These are phyloP conservation scores for Acronicta leporina DNA, from an alignment of 2,888 invertebrate species.

Conservation along the genomic window DNA sequence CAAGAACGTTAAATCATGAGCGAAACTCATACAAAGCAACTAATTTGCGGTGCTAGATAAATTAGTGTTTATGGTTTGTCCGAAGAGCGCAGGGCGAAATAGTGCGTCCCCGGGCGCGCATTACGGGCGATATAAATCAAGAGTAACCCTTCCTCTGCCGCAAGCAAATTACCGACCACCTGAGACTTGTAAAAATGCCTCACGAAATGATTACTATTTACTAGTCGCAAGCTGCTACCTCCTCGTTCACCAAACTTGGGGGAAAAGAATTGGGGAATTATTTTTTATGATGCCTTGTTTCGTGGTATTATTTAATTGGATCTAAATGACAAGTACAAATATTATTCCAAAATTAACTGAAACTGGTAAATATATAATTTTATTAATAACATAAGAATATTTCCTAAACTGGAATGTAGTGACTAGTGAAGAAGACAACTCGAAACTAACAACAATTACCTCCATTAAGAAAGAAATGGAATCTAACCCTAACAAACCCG, in stretches of 20 bases:
- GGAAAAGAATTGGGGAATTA: slow-evolving; percentile 45
- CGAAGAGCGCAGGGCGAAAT: slow-evolving; percentile 69
- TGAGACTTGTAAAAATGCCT: slow-evolving; percentile 87
- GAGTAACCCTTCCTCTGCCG: slow-evolving; percentile 81
- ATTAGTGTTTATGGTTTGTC: slow-evolving; percentile 76
- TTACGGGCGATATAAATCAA: slow-evolving; percentile 83
- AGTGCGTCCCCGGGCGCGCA: slow-evolving; percentile 82
- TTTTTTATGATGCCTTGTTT: slow-evolving; percentile 11
- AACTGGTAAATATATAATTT: too few species aligned
- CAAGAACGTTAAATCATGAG: slow-evolving; percentile 57
- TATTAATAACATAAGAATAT: too few species aligned
- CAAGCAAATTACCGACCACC: slow-evolving; percentile 87
- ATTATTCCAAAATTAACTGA: too few species aligned
- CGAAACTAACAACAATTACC: slow-evolving; percentile 35
- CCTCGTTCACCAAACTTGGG: slow-evolving; percentile 54
- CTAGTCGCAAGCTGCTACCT: slow-evolving; percentile 54
- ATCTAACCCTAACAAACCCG: slow-evolving; percentile 58
- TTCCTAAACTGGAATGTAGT: neutral
- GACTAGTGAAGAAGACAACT: neutral
- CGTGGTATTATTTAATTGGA: neutral
- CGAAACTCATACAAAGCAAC: slow-evolving; percentile 56
- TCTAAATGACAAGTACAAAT: too few species aligned
- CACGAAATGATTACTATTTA: slow-evolving; percentile 73
- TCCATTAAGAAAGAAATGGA: slow-evolving; percentile 55
- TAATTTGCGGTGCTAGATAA: slow-evolving; percentile 71